Conservation (phyloP, 2,888 invertebrate species). For the Athalia rosae region DNA sequence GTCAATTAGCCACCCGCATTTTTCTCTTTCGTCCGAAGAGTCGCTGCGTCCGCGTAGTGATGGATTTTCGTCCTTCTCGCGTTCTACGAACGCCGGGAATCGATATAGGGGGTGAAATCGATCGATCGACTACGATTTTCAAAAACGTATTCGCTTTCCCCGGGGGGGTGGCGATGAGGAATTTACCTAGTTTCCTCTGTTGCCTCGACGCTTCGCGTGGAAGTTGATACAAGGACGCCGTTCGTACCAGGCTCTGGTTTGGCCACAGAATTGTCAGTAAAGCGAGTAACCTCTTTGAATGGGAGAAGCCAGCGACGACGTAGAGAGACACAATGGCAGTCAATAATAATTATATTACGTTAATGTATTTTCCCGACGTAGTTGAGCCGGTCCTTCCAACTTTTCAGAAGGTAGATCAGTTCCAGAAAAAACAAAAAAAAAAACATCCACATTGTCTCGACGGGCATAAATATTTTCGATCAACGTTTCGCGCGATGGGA, state of each 20-base stretch:
- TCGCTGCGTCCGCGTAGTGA: no score
- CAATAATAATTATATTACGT: constrained; percentile 9
- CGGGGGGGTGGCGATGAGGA: not conserved
- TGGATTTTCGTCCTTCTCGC: no score
- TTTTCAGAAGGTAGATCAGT: constrained; percentile 5
- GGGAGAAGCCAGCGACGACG: constrained; percentile 41
- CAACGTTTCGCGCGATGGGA: no score
- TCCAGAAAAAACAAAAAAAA: not conserved
- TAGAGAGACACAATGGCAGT: constrained; percentile 39
- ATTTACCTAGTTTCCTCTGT: constrained; percentile 5
- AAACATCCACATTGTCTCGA: no score
- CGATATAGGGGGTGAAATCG: no score
- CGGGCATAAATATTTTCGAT: no score
- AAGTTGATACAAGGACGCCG: constrained; percentile 45
- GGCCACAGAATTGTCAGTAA: constrained; percentile 60
- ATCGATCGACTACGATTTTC: no score
- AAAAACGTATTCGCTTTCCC: no score
- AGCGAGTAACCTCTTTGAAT: constrained; percentile 64
- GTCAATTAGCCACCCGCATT: constrained; percentile 1
- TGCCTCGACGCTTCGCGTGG: no score
- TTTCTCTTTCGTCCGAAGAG: no score
- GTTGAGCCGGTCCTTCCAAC: not conserved
- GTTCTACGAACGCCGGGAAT: no score
- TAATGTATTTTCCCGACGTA: not conserved
- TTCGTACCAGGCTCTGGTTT: constrained; percentile 68